Conservation (phyloP, 1,140 invertebrate species). For the Lutraria rhynchaena region DNA sequence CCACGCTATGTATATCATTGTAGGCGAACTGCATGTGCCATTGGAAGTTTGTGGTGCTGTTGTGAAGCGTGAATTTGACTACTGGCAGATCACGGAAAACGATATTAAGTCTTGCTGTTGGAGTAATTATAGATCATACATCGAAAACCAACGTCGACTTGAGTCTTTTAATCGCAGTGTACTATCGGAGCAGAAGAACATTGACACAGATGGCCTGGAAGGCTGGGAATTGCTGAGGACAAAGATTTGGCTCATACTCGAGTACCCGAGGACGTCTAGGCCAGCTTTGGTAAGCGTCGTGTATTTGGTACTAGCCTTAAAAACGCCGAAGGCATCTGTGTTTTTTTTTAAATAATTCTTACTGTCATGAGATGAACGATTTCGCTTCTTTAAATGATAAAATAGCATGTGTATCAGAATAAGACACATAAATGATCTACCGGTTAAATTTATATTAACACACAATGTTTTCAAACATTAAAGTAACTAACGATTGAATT, state of each 20-base stretch:
- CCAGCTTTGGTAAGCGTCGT: slow-evolving; percentile 77
- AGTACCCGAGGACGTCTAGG: slow-evolving; percentile 76
- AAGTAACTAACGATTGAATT: too few relatives aligned
- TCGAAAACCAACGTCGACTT: slow-evolving; percentile 77
- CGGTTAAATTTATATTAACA: too few relatives aligned
- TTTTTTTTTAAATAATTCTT: too few relatives aligned
- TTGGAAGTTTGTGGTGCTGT: slow-evolving; percentile 82
- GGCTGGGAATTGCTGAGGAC: slow-evolving; percentile 75
- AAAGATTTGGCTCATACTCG: slow-evolving; percentile 77
- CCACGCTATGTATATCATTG: neutral
- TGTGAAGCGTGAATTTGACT: slow-evolving; percentile 82
- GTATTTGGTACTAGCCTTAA: too few relatives aligned
- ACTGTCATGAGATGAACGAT: too few relatives aligned
- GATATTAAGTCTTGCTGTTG: slow-evolving; percentile 80
- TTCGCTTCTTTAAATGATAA: too few relatives aligned
- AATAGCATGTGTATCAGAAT: too few relatives aligned
- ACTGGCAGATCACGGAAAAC: slow-evolving; percentile 81
- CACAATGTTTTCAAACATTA: too few relatives aligned
- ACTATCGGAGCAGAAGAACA: slow-evolving; percentile 66
- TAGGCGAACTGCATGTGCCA: slow-evolving; percentile 83
- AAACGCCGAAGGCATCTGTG: too few relatives aligned
- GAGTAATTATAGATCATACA: slow-evolving; percentile 77
- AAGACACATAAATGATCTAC: too few relatives aligned
- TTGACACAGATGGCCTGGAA: slow-evolving; percentile 68
- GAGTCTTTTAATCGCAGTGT: slow-evolving; percentile 77